Evolutionary conservation across 2,113 vertebrate species (phyloP), one percentile per base, ranked within the genome.

Genomic region (Misgurnus mizolepis): DNA sequence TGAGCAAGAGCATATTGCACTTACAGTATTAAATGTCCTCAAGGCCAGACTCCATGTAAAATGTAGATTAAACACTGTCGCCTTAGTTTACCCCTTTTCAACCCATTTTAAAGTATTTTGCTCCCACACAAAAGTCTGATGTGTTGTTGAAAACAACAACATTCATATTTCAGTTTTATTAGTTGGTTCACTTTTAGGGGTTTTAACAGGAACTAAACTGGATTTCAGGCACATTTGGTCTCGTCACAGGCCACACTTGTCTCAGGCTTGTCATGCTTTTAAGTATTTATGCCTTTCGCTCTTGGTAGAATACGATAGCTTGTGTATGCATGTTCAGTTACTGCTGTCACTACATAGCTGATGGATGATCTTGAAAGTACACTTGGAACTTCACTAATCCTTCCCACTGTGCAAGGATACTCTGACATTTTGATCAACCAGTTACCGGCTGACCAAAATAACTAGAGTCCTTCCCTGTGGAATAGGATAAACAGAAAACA

Each of bases 381-480:
- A 79, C 85, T 86, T 85, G 67, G 80, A 81, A 71, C 61, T 47
- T 53, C 39, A 71, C 62, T 84, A 67, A 76, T 72, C 55, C 82
- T 84, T 77, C 82, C 76, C 84, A 85, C 80, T 56, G 82, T 87
- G 80, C 84, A 85, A 17, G 47, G 89, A 85, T 85, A 79, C 70
- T 40, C 76, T 88, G 86, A 89, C 86, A 73, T 64, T 83, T 67
- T 49, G 58, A 53, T 67, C 67, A 83, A 88, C 83, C 79, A 64
- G 76, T 9, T 85, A 67, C 77, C 77, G 61, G 75, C 60, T 75
- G 81, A 87, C 82, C 88, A 88, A 91, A 91, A 91, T 91, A 90
- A 80, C 78, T 22, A 50, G 22, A 81, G 69, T 73, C 55, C 55
- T 12, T 40, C 39, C 6, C 22, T 40, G 55, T 22, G 9, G 58